Percentiles rank a stretch among this genome's conserved stretches.
Evolutionary conservation across 1,140 invertebrate genomes (phyloP).

Genomic region (Drosophila grimshawi): DNA sequence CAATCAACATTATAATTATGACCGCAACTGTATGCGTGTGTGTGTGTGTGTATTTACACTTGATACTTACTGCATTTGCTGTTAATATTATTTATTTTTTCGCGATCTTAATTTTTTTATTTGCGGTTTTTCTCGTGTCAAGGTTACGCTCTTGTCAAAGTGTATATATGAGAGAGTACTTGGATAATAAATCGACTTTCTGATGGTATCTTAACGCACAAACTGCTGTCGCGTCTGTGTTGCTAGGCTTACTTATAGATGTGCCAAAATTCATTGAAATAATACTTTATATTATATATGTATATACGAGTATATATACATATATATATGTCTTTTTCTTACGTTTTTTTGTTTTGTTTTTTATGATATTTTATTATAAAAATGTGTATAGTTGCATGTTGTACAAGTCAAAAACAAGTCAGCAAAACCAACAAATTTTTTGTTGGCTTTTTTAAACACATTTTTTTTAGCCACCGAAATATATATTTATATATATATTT

Average conservation of each 20-base stretch:
- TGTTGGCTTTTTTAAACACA: conserved; percentile 2
- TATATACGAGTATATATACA: background rate
- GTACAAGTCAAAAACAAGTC: conserved; percentile 69
- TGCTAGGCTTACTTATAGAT: conserved; percentile 54
- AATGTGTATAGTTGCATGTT: conserved; percentile 72
- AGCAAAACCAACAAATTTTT: conserved; percentile 46
- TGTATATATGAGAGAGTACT: background rate
- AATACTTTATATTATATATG: conserved; percentile 5
- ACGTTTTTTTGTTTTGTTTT: conserved; percentile 20
- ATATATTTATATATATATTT: too few relatives aligned
- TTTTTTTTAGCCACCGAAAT: conserved; percentile 10
- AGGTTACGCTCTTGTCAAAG: too few relatives aligned
- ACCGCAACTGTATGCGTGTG: background rate
- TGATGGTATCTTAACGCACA: conserved; percentile 21
- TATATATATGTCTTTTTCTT: conserved; percentile 9
- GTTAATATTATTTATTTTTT: too few relatives aligned
- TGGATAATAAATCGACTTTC: background rate
- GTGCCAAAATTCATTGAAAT: background rate
- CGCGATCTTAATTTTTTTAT: too few relatives aligned
- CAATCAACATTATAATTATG: too few relatives aligned
- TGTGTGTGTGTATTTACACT: conserved; percentile 2
- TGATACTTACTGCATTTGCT: background rate
- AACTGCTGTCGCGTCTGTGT: conserved; percentile 33
- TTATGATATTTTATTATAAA: conserved; percentile 46
- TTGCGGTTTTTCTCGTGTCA: too few relatives aligned